Percentiles rank a stretch among this genome's conserved stretches.
These are phyloP conservation scores for Vidua macroura DNA, from an alignment of 2,113 vertebrate genomes.

Conservation along the genomic window DNA sequence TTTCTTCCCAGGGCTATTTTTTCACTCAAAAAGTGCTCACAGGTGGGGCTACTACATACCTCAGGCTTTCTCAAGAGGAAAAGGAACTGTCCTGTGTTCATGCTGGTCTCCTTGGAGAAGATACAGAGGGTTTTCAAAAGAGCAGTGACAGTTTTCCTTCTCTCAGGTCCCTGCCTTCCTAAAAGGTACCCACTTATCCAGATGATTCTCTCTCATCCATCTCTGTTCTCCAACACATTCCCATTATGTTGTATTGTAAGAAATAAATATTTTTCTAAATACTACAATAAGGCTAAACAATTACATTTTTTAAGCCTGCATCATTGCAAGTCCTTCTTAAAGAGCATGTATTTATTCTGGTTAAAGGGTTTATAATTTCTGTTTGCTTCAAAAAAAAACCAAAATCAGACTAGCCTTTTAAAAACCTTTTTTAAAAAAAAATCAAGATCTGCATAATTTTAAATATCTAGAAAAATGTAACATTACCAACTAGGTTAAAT, in stretches of 20 bases:
- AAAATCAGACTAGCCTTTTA: background rate
- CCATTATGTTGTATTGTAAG: background rate
- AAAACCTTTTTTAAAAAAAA: fast-evolving
- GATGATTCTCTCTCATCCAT: background rate
- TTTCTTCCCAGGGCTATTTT: background rate
- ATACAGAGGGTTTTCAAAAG: background rate
- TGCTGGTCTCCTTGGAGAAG: background rate
- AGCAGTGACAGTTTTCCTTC: background rate
- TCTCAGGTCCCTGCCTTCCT: background rate
- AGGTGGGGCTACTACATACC: background rate
- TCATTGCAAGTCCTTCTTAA: background rate
- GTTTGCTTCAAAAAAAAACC: background rate
- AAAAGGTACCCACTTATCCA: background rate
- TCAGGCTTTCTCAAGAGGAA: background rate
- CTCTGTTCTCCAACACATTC: background rate
- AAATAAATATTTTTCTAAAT: background rate
- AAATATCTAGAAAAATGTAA: background rate
- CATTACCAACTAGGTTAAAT: background rate
- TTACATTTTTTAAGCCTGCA: background rate
- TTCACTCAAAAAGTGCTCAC: background rate
- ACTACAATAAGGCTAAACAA: background rate
- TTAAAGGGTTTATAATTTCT: background rate
- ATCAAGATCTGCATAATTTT: background rate
- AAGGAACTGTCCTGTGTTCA: fast-evolving
- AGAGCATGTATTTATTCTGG: background rate